Evolutionary conservation across 2,888 invertebrate species (phyloP).

Genomic region (Campoplex nolae): DNA sequence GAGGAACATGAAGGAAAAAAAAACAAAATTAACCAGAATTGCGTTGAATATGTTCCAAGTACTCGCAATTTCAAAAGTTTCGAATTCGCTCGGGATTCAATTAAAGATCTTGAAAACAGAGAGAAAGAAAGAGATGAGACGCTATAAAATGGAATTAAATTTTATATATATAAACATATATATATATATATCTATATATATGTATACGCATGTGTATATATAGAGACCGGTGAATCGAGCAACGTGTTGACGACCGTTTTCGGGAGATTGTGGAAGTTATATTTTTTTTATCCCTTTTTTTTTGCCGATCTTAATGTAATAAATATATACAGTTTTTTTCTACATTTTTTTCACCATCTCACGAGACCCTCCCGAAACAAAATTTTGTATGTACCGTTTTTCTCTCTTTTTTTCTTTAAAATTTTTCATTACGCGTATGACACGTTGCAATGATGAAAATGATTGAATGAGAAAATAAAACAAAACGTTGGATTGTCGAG

Average conservation of each 20-base stretch:
- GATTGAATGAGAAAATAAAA: not conserved
- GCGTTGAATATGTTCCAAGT: not conserved
- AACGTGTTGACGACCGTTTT: slow-evolving; percentile 61
- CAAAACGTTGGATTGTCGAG: slow-evolving; percentile 16
- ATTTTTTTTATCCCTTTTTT: slow-evolving; percentile 37
- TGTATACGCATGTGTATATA: slow-evolving; percentile 30
- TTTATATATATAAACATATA: slow-evolving; percentile 21
- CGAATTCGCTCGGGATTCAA: slow-evolving; percentile 3
- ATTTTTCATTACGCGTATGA: not conserved
- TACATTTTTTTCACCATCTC: slow-evolving; percentile 6
- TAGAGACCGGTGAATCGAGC: slow-evolving; percentile 58
- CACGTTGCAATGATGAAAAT: not conserved
- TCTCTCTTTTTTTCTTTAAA: not conserved
- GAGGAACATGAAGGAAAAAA: not conserved
- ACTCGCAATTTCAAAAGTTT: not conserved
- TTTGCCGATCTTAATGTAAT: slow-evolving; percentile 46
- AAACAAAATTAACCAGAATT: not conserved
- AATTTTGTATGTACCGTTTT: not conserved
- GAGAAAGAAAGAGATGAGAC: slow-evolving; percentile 12
- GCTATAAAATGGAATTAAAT: not conserved
- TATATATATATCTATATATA: slow-evolving; percentile 46
- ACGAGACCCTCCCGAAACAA: slow-evolving; percentile 14
- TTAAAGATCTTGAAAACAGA: not conserved
- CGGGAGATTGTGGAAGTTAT: slow-evolving; percentile 39
- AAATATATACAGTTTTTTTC: slow-evolving; percentile 36